Conservation (phyloP, 2,113 vertebrate genomes). For the Hystrix brachyura region DNA sequence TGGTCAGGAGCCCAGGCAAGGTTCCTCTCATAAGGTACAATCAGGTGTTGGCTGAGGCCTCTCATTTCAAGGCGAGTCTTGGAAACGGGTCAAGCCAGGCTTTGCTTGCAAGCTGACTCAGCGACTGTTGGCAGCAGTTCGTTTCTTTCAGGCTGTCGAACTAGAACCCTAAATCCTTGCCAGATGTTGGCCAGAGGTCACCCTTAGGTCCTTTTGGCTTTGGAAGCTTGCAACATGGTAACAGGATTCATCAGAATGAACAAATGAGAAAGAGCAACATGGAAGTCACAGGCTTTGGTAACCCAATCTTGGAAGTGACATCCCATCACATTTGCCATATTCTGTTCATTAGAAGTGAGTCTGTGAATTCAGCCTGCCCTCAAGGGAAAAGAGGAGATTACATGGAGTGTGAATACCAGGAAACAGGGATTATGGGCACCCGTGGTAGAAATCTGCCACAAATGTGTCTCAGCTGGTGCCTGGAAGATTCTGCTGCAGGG, state of each 20-base stretch:
- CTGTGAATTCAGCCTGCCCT: not conserved
- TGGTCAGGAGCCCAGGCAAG: not conserved
- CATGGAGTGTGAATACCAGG: not conserved
- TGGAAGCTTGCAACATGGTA: not conserved
- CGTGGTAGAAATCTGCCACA: not conserved
- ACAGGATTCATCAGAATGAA: not conserved
- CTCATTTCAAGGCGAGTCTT: conserved; percentile 16
- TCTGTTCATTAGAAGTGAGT: conserved; percentile 43
- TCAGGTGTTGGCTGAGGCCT: not conserved
- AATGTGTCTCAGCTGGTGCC: not conserved
- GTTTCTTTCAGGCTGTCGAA: not conserved
- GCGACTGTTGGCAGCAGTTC: not conserved
- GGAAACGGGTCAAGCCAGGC: not conserved
- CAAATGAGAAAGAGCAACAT: conserved; percentile 12
- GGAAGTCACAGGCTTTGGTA: not conserved
- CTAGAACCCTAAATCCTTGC: not conserved
- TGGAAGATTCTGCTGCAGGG: not conserved
- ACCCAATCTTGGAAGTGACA: not conserved
- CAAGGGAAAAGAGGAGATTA: not conserved
- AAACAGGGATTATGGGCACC: not conserved
- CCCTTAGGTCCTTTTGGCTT: not conserved
- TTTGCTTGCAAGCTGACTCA: not conserved
- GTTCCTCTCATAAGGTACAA: not conserved
- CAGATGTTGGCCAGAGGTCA: not conserved
- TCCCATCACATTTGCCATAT: not conserved